Evolutionary conservation across 2,113 vertebrate genomes (phyloP), one percentile per base, ranked within the genome.

Genomic region (Oreochromis niloticus): DNA sequence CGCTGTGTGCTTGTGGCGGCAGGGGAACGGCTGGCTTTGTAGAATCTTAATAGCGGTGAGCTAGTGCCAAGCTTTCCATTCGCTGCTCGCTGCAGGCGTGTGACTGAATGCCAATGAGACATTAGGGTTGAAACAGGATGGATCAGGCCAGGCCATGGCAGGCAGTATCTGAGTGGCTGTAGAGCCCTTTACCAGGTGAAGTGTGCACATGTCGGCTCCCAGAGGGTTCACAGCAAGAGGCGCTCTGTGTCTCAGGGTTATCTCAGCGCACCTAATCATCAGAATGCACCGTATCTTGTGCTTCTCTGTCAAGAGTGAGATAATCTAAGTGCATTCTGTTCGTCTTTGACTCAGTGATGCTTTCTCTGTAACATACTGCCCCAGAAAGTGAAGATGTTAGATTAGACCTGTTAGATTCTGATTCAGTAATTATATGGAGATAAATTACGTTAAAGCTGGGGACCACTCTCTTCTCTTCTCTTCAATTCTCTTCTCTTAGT

Each of bases 101-200:
- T 78, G 59, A 55, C 94, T 92, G 95, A 93, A 96, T 95, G 92
- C 93, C 94, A 94, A 95, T 95, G 93, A 95, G 94, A 95, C 90
- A 54, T 94, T 91, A 91, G 81, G 87, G 82, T 81, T 82, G 71
- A 90, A 80, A 81, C 66, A 12, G 88, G 81, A 79, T 89, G 91
- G 78, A 88, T 88, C 87, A 56, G 83, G 87, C 83, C 52, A 55
- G 55, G 87, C 83, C 17, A 41, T 57, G 82, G 82, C 84, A 59
- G 88, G 52, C 80, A 7, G 88, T 59, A 80, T 91, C 50, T 41
- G 83, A 88, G 89, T 82, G 85, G 78, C 89, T 89, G 59, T 46
- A 87, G 90, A 89, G 85, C 88, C 85, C 87, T 92, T 90, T 81
- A 88, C 90, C 88, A 52, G 91, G 82, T 82, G 90, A 86, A 82